These are phyloP conservation scores for Pristionchus arcanus DNA, from an alignment of 2,888 invertebrate species.

Conservation along the genomic window DNA sequence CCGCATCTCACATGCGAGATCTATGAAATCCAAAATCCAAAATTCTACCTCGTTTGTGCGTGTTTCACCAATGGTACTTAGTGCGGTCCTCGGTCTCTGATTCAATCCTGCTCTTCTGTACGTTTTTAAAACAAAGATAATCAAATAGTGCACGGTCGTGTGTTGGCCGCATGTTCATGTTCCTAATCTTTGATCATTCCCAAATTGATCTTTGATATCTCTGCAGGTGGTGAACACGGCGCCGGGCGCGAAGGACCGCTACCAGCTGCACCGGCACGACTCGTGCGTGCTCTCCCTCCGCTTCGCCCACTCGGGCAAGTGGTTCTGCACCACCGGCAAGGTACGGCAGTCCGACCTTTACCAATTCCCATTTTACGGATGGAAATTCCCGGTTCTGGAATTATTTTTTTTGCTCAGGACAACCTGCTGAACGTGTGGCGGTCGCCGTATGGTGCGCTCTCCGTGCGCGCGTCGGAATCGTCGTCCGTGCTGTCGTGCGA, in stretches of 20 bases:
- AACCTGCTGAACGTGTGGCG: constrained; percentile 95
- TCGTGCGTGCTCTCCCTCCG: constrained; percentile 94
- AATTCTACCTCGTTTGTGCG: no score
- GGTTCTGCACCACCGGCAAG: constrained; percentile 89
- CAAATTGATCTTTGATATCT: constrained; percentile 8
- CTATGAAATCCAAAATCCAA: no score
- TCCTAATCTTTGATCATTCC: constrained; percentile 65
- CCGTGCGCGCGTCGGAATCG: constrained; percentile 78
- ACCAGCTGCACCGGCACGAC: constrained; percentile 95
- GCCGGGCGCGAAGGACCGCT: constrained; percentile 87
- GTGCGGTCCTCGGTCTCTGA: no score
- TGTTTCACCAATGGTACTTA: no score
- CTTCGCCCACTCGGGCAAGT: constrained; percentile 94
- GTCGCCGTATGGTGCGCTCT: constrained; percentile 90
- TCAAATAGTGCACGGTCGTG: no score
- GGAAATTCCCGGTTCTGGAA: neutral
- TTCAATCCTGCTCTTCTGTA: no score
- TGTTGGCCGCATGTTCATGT: no score
- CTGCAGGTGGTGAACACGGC: constrained; percentile 51
- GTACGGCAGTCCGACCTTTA: constrained; percentile 52
- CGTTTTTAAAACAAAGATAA: no score
- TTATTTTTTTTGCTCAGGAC: constrained; percentile 82
- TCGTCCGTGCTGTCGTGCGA: constrained; percentile 97
- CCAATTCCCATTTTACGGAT: constrained; percentile 21
- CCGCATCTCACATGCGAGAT: no score